A percentile compares a stretch with the other conserved stretches of the same genome.
Conservation (phyloP, 2,888 invertebrate genomes). For the Balanococcus diminutus region DNA sequence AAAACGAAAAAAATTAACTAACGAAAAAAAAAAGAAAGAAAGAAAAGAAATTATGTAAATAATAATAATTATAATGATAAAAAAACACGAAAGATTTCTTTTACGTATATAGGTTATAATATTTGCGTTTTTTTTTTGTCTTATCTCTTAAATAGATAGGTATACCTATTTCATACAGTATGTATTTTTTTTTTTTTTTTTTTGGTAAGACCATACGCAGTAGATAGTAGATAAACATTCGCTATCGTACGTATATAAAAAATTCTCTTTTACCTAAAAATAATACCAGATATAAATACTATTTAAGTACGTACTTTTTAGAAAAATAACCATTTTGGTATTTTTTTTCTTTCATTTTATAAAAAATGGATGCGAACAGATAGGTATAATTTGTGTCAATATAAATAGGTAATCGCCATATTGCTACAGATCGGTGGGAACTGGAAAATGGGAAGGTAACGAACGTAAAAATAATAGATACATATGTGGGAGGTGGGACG, state of each 20-base stretch:
- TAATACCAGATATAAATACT: conserved; percentile 40
- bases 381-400: not conserved
- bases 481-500: not conserved
- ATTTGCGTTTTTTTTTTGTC: not conserved
- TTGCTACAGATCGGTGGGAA: not conserved
- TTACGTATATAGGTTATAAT: conserved; percentile 50
- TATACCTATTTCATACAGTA: no score
- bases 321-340: not conserved
- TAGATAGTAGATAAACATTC: not conserved
- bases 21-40: conserved; percentile 27
- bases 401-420: not conserved
- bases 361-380: not conserved
- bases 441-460: no score
- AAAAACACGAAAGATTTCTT: conserved; percentile 47
- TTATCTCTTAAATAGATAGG: not conserved
- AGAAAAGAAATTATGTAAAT: not conserved
- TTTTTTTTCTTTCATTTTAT: not conserved
- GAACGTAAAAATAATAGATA: not conserved
- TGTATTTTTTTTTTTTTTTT: no score
- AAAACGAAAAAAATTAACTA: conserved; percentile 43
- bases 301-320: conserved; percentile 24
- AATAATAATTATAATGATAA: conserved; percentile 25
- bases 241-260: conserved; percentile 24
- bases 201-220: conserved; percentile 13
- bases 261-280: conserved; percentile 2